Evolutionary conservation across 1,140 invertebrate genomes (phyloP).

Genomic region (Heliconius nattereri): DNA sequence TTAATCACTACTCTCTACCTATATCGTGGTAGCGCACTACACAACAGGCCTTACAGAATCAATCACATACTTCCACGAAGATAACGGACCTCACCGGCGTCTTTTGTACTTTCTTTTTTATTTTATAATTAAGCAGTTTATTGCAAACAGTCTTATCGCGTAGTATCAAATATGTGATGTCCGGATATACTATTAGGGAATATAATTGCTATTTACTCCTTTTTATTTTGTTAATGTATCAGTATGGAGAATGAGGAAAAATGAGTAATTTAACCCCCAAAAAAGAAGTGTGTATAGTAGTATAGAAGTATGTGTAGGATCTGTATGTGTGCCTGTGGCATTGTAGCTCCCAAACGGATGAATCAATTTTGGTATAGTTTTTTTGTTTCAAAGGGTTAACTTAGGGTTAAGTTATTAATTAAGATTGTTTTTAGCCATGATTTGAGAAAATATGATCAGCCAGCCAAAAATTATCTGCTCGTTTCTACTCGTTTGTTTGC

Average conservation of each 20-base stretch:
- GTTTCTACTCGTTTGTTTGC: too few relatives aligned
- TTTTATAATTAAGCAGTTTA: slow-evolving; percentile 62
- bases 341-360: too few relatives aligned
- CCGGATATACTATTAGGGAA: slow-evolving; percentile 13
- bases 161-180: slow-evolving; percentile 18
- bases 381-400: too few relatives aligned
- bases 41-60: slow-evolving; percentile 47
- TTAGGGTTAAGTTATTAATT: too few relatives aligned
- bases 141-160: slow-evolving; percentile 40
- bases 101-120: slow-evolving; percentile 59
- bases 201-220: slow-evolving; percentile 1
- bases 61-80: slow-evolving; percentile 65
- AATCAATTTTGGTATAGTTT: too few relatives aligned
- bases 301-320: too few relatives aligned
- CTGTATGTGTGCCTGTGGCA: too few relatives aligned
- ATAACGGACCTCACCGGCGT: slow-evolving; percentile 54
- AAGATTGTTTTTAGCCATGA: too few relatives aligned
- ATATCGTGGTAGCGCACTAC: background rate
- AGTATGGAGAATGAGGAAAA: background rate
- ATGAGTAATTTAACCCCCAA: too few relatives aligned
- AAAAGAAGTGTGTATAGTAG: too few relatives aligned
- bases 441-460: too few relatives aligned
- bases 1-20: background rate
- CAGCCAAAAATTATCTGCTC: too few relatives aligned
- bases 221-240: background rate